Evolutionary conservation across 2,888 invertebrate genomes (phyloP).

Genomic region (Pterobdella sp.): DNA sequence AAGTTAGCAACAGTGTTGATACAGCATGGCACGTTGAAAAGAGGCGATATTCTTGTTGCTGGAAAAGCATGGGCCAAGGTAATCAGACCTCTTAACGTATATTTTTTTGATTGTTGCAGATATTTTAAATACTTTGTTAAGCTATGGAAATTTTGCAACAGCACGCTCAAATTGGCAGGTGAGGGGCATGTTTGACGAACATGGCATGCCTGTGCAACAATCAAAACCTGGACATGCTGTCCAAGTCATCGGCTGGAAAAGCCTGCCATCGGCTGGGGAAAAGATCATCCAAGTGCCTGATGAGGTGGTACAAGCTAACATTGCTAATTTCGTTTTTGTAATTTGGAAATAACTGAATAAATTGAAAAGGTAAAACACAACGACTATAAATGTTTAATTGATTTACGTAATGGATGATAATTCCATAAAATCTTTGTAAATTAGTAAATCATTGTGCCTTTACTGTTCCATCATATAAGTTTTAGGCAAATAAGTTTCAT

Average conservation of each 20-base stretch:
- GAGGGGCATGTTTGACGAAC: conserved; percentile 70
- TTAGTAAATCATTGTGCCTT: no score
- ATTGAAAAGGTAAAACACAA: no score
- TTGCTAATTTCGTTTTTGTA: no score
- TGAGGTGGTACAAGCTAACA: no score
- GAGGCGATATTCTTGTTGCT: conserved; percentile 70
- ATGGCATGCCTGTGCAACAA: conserved; percentile 60
- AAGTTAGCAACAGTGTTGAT: conserved; percentile 76
- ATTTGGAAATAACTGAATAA: no score
- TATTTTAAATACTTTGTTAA: background rate
- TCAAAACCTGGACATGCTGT: conserved; percentile 75
- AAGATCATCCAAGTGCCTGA: conserved; percentile 71
- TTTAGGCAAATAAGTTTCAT: no score
- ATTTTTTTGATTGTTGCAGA: background rate
- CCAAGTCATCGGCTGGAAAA: conserved; percentile 80
- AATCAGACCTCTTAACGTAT: background rate
- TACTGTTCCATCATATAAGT: no score
- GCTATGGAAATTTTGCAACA: no score
- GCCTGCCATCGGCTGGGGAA: conserved; percentile 78
- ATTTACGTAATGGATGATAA: no score
- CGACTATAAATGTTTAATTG: no score
- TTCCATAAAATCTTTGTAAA: no score
- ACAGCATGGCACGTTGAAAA: conserved; percentile 73
- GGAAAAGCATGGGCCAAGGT: conserved; percentile 75
- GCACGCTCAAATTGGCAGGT: conserved; percentile 49